Evolutionary conservation across 2,888 invertebrate genomes (phyloP), one percentile per base, ranked within the genome.

Genomic region (Cartodere bifasciata): DNA sequence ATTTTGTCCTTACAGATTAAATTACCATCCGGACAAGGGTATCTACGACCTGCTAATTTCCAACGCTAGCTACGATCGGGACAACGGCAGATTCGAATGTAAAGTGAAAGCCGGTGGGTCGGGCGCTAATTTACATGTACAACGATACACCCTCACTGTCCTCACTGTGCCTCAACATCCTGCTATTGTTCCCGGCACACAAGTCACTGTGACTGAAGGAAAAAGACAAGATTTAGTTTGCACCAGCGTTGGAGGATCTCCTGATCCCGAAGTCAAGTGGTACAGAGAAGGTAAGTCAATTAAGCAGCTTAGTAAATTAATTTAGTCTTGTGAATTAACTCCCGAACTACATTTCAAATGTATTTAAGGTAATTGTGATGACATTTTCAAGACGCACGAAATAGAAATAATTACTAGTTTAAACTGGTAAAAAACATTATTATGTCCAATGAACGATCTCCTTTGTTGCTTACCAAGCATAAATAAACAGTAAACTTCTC

Each of bases 51-150:
- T 94, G 48, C 70, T 81, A 58, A 88, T 94, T 50, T 73, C 78
- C 41, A 86, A 85, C 56, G 86, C 90, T 27, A 82, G 85, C 29
- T 92, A 90, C 64, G 85, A 80, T 54, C 70, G 84, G 12, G 91
- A 88, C 66, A 90, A 90, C 61, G 91, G 88, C 31, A 75, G 78
- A 50, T 92, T 88, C 66, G 88, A 86, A 64, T 94, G 91, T 62
- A 79, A 80, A 48, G 78, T 81, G 50, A 86, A 79, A 66, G 86
- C 75, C 38, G 79, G 72, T 47, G 87, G 81, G 42, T 84, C 84
- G 14, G 87, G 87, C 23, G 71, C 73, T 38, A 82, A 82, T 58
- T 68, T 87, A 46, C 86, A 87, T 64, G 77, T 82, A 42, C 85
- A 88, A 60, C 75, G 75, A 37, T 79, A 86, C 54, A 72, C 76